phyloP scores from a whole-genome alignment of 2,113 vertebrate genomes.

The Scolopax mira region DNA sequence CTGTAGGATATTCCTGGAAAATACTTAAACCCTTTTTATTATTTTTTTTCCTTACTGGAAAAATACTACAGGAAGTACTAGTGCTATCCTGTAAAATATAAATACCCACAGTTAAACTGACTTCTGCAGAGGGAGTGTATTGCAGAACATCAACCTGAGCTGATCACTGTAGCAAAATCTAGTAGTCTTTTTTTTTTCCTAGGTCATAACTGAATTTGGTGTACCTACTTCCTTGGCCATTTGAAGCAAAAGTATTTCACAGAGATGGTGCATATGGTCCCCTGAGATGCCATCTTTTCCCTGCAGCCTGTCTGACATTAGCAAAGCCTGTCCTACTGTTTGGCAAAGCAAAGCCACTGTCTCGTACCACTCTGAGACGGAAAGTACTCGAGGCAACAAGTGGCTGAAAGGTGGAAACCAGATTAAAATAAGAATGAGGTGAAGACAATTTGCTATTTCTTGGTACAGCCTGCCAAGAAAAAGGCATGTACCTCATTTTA shows the following conservation, averaged over 20 bases:
- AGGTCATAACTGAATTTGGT: not conserved
- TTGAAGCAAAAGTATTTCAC: not conserved
- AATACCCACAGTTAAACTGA: not conserved
- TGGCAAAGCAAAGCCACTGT: not conserved
- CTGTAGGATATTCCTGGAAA: conserved; percentile 9
- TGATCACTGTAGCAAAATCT: not conserved
- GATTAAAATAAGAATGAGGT: not conserved
- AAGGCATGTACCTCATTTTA: not conserved
- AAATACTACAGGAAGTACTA: conserved; percentile 15
- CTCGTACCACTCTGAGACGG: not conserved
- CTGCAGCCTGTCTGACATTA: not conserved
- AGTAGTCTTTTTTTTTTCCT: not conserved
- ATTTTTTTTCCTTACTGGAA: conserved; percentile 19
- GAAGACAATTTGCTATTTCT: not conserved
- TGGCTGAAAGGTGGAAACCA: not conserved
- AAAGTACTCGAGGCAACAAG: not conserved
- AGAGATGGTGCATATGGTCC: not conserved
- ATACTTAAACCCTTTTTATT: not conserved
- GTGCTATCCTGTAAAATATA: conserved; percentile 10
- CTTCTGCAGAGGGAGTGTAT: not conserved
- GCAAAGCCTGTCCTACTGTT: not conserved
- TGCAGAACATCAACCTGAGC: not conserved
- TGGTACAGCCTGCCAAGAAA: not conserved
- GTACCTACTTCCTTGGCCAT: not conserved
- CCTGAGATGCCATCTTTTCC: not conserved